Base-by-base conservation (phyloP, 2,888 invertebrate species). In the Ametastegia equiseti region DNA sequence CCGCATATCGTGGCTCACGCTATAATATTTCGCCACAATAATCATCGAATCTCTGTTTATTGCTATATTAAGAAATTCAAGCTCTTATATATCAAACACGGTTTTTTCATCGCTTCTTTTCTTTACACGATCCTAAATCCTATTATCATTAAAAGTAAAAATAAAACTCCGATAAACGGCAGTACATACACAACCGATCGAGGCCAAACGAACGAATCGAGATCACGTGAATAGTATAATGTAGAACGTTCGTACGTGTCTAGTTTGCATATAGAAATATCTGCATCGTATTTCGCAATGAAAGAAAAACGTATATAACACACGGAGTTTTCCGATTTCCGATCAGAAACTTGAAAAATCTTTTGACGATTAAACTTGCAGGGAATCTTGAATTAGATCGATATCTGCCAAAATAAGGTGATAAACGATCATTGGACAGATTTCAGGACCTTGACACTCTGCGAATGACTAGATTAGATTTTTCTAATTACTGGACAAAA, bases 331-430 rank as follows among this genome's bases (percentile, higher is more conserved):
- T 23, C 60, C 23, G 60, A 30, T 30, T 30, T 60, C n/a, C n/a
- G 1, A 60, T 30, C 30, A 1, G 9, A 1, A 23, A 30, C 30
- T 60, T 15, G 15, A 39, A 23, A 19, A n/a, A 27, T 36, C 36
- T 65, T 65, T 65, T 36, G n/a, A n/a, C n/a, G n/a, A n/a, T 65
- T 30, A n/a, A n/a, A 36, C n/a, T 27, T 27, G 69, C 33, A n/a
- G 63, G 23, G 19, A n/a, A 19, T 69, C 15, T n/a, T n/a, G 19
- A n/a, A 42, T 69, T 39, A 42, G 36, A 69, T 69, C 42, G 9
- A 69, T 69, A 39, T 69, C 27, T 13, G 42, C 11, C 69, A 36
- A 45, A 42, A 69, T 27, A 15, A 15, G 69, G 23, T 11, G 50
- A 30, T n/a, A 45, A 13, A 19, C 30, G 15, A 33, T 50, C 50